Base-by-base conservation (phyloP, 2,113 vertebrate genomes). In the Urocynchramus pylzowi region DNA sequence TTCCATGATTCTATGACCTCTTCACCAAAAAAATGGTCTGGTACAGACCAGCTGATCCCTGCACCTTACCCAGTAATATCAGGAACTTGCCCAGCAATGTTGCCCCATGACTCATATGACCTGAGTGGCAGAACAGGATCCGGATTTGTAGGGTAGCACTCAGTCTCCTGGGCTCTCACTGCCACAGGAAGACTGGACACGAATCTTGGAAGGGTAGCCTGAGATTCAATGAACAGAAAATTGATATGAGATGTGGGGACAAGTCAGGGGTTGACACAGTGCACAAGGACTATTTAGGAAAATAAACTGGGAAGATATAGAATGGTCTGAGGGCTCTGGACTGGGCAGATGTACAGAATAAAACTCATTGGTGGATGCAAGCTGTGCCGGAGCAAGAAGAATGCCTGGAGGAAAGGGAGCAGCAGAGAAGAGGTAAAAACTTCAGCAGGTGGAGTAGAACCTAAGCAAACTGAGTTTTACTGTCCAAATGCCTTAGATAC, bases 201-300 rank as follows among this genome's bases (percentile, higher is more conserved):
- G 28, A 47, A 47, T 28, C 42, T 71, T 80, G 37, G 18, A 76
- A 71, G 26, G 7, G 44, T 45, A 67, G 12, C 39, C 15, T 22
- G 69, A 68, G 30, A 57, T 35, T 68, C n/a, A 33, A 8, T 12
- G 12, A n/a, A 41, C 26, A 73, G 49, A 81, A 81, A 69, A 37
- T 31, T n/a, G 13, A 1, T 30, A 73, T 30, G 28, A 24, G 7
- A 33, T 41, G 10, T 0, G 0, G 1, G 2, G 7, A 4, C 6
- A 2, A 53, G 22, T 27, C 53, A 73, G 13, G 6, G 18, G 8
- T 16, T 73, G 31, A 44, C 24, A 53, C 13, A 49, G 12, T 33
- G 27, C 33, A 12, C 2, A 6, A 59, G 11, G 15, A 41, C 45
- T 53, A 13, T 45, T 68, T 30, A 91, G 56, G 27, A 30, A 70